A percentile compares a stretch with the other conserved stretches of the same genome.
phyloP scores from a whole-genome alignment of 2,797 vertebrate species.

The Allenopithecus nigroviridis region DNA sequence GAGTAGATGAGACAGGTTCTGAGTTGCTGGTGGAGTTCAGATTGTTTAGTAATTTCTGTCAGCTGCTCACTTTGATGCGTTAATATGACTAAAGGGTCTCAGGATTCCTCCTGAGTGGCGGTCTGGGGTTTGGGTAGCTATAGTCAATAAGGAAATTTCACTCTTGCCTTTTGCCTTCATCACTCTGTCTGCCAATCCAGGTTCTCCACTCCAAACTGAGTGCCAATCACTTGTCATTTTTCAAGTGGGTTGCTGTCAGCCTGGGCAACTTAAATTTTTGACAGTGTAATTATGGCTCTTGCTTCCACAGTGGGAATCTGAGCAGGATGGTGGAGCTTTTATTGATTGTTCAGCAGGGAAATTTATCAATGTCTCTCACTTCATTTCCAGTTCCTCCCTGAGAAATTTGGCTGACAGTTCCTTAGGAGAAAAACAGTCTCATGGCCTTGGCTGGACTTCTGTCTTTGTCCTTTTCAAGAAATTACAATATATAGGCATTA shows the following conservation, averaged over 20 bases:
- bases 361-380: conserved; percentile 90
- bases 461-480: conserved; percentile 84
- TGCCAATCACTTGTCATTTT: conserved; percentile 87
- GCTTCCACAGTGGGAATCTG: conserved; percentile 86
- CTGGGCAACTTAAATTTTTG: conserved; percentile 85
- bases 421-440: conserved; percentile 69
- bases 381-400: conserved; percentile 78
- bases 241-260: conserved; percentile 81
- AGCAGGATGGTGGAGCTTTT: conserved; percentile 90
- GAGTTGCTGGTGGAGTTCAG: conserved; percentile 69
- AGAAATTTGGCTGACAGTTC: conserved; percentile 85
- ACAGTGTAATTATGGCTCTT: conserved; percentile 98
- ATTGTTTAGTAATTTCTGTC: conserved; percentile 84
- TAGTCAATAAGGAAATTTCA: conserved; percentile 87
- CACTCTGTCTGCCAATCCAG: conserved; percentile 91
- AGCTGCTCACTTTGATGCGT: conserved; percentile 87
- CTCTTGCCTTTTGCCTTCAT: conserved; percentile 86
- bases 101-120: conserved; percentile 78
- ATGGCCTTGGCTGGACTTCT: conserved; percentile 81
- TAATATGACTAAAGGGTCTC: conserved; percentile 85
- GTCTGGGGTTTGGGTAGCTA: conserved; percentile 82
- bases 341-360: conserved; percentile 93
- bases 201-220: conserved; percentile 80
- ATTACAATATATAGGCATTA: conserved; percentile 12
- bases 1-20: conserved; percentile 60